A percentile compares a stretch with the other conserved stretches of the same genome.
These are phyloP conservation scores for Listronotus oregonensis DNA, from an alignment of 1,140 invertebrate genomes.

Conservation along the genomic window DNA sequence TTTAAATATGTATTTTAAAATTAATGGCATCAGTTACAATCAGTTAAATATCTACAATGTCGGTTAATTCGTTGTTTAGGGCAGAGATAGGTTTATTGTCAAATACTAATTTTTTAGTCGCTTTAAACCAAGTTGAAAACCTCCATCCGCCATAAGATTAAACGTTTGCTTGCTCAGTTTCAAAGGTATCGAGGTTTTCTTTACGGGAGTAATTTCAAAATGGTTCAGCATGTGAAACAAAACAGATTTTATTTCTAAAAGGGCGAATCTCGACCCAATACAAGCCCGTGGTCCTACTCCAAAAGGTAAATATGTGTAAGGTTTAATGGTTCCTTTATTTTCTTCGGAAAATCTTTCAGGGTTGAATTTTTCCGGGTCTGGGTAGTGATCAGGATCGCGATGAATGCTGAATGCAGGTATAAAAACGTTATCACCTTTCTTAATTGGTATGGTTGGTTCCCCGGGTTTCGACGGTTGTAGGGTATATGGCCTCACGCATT, in stretches of 20 bases:
- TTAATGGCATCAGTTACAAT: too few relatives aligned
- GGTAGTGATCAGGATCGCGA: conserved; percentile 49
- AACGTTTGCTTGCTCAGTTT: conserved; percentile 34
- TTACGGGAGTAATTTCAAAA: conserved; percentile 40
- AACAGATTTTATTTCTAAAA: conserved; percentile 42
- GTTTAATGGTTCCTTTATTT: conserved; percentile 49
- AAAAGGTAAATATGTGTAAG: conserved; percentile 60
- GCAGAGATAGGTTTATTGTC: too few relatives aligned
- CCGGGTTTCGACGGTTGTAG: not conserved
- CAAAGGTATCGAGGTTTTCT: conserved; percentile 46
- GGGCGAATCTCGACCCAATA: conserved; percentile 49
- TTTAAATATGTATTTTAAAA: too few relatives aligned
- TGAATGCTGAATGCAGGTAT: too few relatives aligned
- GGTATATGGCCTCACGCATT: conserved; percentile 33
- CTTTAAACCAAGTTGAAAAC: conserved; percentile 51
- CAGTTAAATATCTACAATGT: too few relatives aligned
- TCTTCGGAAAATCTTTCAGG: conserved; percentile 57
- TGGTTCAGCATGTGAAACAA: conserved; percentile 46
- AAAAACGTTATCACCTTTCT: too few relatives aligned
- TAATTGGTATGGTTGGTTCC: too few relatives aligned
- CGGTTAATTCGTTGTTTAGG: too few relatives aligned
- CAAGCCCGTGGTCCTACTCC: conserved; percentile 59
- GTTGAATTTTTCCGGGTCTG: conserved; percentile 58
- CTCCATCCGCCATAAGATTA: conserved; percentile 34
- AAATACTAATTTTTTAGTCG: not conserved